These are phyloP conservation scores for Subanguina moxae DNA, from an alignment of 1,140 invertebrate genomes.

Conservation along the genomic window DNA sequence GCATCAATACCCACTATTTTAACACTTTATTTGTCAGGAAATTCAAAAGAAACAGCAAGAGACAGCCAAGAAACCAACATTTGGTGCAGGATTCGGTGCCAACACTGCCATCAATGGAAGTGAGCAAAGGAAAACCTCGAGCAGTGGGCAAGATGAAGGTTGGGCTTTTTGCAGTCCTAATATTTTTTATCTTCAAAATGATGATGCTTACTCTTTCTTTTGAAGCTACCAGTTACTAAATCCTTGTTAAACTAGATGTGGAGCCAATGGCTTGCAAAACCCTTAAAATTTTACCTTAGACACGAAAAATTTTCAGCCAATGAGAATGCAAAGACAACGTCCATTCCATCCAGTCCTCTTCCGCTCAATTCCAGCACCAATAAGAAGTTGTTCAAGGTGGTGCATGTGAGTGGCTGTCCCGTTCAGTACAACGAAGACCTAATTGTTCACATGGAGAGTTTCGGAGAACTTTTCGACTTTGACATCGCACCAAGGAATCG, in stretches of 20 bases:
- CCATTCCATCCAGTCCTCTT: not conserved
- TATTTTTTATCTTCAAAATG: too few species aligned
- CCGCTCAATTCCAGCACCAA: not conserved
- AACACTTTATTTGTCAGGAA: not conserved
- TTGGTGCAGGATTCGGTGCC: not conserved
- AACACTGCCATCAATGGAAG: not conserved
- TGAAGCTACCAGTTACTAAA: too few species aligned
- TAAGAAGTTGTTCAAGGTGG: slow-evolving; percentile 22
- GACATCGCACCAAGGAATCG: slow-evolving; percentile 3
- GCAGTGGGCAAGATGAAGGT: too few species aligned
- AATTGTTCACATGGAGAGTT: slow-evolving; percentile 28
- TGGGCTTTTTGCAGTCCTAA: too few species aligned
- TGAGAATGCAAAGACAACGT: not conserved
- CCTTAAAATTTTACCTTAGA: not conserved
- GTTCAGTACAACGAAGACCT: slow-evolving; percentile 18
- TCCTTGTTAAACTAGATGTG: too few species aligned
- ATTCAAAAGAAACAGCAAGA: not conserved
- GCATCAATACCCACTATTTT: too few species aligned
- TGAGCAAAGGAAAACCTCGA: not conserved
- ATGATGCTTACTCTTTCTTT: too few species aligned
- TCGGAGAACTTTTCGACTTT: slow-evolving; percentile 31
- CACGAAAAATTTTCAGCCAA: not conserved
- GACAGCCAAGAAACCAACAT: not conserved
- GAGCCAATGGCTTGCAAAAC: too few species aligned
- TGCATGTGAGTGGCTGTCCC: slow-evolving; percentile 19